Base-by-base conservation (phyloP, 2,113 vertebrate species). In the Pipra filicauda region DNA sequence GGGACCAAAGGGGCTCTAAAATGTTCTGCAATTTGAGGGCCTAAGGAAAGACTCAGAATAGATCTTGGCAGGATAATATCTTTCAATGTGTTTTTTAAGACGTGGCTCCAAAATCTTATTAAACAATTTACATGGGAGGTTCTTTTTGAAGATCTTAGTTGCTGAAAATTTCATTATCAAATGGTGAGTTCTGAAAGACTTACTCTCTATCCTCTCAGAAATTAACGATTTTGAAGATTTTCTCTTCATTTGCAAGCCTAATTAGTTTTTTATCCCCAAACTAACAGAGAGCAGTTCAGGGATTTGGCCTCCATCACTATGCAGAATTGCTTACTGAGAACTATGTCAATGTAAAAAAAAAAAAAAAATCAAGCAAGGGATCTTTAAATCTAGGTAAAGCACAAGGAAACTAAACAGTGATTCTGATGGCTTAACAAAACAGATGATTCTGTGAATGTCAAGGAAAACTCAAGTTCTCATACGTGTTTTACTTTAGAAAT, bases 1-100 rank as follows among this genome's bases (percentile, higher is more conserved):
- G 49, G 51, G 28, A 90, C 85, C 93, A 89, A 90, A 41, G 80
- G 81, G 41, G 39, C 81, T 93, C 61, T 92, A 93, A 94, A 95
- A 80, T 52, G 17, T 77, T 90, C 52, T 86, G 76, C 76, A 95
- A 61, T 90, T 69, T 48, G 24, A 90, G 5, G 52, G 48, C 57
- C 74, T 84, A 91, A 92, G 57, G 75, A 95, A 91, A 69, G n/a
- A 67, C 48, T 73, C 58, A 39, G 85, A 94, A 96, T 15, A 91
- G 51, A 58, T 51, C 52, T 95, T 95, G 94, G 91, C 89, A 94
- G 73, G 67, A 91, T 62, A 93, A 75, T 18, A 64, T 49, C 76
- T 66, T 93, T 52, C 82, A 90, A 52, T 64, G 78, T 39, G 26
- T 10, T 77, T 95, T 91, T 92, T 46, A 94, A 91, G 75, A 92